Percentiles rank a stretch among this genome's conserved stretches.
Evolutionary conservation across 2,888 invertebrate species (phyloP).

Genomic region (Polylopha cassiicola): DNA sequence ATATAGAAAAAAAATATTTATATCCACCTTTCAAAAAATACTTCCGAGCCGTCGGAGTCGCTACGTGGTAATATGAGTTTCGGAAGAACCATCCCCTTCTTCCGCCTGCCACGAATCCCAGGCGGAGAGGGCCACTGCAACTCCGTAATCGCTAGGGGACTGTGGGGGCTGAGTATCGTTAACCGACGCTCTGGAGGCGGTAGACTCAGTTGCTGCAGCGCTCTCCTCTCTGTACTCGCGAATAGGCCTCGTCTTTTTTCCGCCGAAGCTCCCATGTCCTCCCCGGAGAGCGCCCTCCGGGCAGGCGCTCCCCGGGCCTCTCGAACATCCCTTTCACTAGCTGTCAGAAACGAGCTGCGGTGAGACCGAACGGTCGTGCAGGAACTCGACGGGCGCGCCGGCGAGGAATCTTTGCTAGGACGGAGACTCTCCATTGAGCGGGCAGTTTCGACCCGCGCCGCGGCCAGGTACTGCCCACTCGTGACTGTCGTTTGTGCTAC

Average conservation of each 20-base stretch:
- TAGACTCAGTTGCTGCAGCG: conserved; percentile 82
- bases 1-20: conserved; percentile 8
- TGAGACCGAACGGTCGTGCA: conserved; percentile 70
- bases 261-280: conserved; percentile 78
- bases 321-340: conserved; percentile 82
- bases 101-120: conserved; percentile 79
- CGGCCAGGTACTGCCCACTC: conserved; percentile 74
- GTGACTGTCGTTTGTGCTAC: conserved; percentile 67
- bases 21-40: conserved; percentile 79
- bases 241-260: conserved; percentile 82
- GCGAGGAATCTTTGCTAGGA: conserved; percentile 73
- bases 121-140: conserved; percentile 79
- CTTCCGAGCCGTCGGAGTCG: conserved; percentile 84
- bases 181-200: conserved; percentile 82
- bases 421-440: conserved; percentile 85
- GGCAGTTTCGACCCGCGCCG: conserved; percentile 77
- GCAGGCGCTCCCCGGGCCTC: conserved; percentile 81
- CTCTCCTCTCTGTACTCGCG: conserved; percentile 80
- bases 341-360: conserved; percentile 79
- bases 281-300: conserved; percentile 79
- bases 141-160: conserved; percentile 83
- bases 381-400: conserved; percentile 74
- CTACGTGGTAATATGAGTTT: conserved; percentile 85
- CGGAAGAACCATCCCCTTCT: conserved; percentile 84
- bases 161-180: conserved; percentile 88